Conservation (phyloP, 2,797 vertebrate species). For the Hapalemur alaotrensis region DNA sequence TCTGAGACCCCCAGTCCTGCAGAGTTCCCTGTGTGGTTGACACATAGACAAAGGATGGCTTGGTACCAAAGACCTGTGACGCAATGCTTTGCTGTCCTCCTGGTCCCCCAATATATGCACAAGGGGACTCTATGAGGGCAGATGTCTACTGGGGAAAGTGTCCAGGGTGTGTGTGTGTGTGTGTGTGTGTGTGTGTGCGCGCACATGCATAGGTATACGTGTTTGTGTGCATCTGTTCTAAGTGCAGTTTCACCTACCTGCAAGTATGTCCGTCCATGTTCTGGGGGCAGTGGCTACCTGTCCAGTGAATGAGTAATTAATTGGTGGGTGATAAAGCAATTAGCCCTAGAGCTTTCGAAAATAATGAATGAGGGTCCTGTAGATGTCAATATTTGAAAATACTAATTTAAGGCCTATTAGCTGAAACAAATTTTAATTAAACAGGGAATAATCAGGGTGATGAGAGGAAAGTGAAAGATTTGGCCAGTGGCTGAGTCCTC, state of each 20-base stretch:
- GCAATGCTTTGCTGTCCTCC: background rate
- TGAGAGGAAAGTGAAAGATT: conserved; percentile 75
- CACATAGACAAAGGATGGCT: background rate
- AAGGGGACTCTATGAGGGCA: background rate
- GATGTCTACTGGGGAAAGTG: background rate
- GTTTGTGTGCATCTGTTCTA: background rate
- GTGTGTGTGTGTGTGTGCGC: too few relatives aligned
- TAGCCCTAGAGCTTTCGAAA: conserved; percentile 80
- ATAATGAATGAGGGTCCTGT: conserved; percentile 82
- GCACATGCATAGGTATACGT: fast-evolving
- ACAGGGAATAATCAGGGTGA: conserved; percentile 79
- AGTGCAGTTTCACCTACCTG: background rate
- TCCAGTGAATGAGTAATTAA: conserved; percentile 76
- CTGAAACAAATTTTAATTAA: conserved; percentile 83
- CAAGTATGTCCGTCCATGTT: conserved; percentile 37
- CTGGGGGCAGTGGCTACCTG: conserved; percentile 70
- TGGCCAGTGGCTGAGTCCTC: conserved; percentile 53
- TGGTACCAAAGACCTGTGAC: background rate
- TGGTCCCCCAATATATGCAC: background rate
- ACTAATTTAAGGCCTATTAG: conserved; percentile 79
- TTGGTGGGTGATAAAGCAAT: conserved; percentile 79
- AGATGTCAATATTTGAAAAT: conserved; percentile 81
- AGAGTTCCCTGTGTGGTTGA: background rate
- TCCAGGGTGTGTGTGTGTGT: background rate
- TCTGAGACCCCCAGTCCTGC: background rate